A percentile compares a stretch with the other conserved stretches of the same genome.
phyloP scores from a whole-genome alignment of 1,140 invertebrate genomes.

The Aphidius ervi region DNA sequence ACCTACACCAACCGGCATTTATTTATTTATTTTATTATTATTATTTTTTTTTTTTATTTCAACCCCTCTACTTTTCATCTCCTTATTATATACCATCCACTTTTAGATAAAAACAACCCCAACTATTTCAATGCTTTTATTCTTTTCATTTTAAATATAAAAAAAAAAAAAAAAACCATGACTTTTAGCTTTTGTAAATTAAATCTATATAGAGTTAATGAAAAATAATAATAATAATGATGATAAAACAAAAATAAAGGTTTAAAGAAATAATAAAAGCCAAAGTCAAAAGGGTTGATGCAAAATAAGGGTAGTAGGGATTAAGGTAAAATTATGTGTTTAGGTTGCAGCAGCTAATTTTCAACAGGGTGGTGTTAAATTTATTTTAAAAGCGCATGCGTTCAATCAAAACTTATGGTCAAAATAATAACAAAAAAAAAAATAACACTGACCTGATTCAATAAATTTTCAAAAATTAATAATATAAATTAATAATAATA shows the following conservation, averaged over 20 bases:
- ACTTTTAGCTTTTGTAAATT: neutral
- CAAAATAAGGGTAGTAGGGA: neutral
- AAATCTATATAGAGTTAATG: neutral
- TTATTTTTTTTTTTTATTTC: too few relatives aligned
- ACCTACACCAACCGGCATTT: too few relatives aligned
- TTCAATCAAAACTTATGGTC: constrained; percentile 47
- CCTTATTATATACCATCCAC: too few relatives aligned
- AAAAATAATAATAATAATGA: too few relatives aligned
- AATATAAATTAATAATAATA: too few relatives aligned
- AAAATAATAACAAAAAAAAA: constrained; percentile 24
- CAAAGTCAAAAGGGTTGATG: neutral
- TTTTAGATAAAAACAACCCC: too few relatives aligned
- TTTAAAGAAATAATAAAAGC: neutral
- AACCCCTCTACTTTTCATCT: too few relatives aligned
- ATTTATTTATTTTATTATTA: too few relatives aligned
- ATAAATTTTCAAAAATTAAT: constrained; percentile 19
- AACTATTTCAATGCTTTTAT: too few relatives aligned
- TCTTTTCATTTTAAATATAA: too few relatives aligned
- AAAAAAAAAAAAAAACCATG: too few relatives aligned
- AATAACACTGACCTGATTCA: constrained; percentile 51
- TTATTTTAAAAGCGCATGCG: constrained; percentile 32
- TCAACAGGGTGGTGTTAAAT: constrained; percentile 45
- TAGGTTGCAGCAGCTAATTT: constrained; percentile 46
- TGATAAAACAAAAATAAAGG: neutral
- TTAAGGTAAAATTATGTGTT: constrained; percentile 41